phyloP scores from a whole-genome alignment of 2,113 vertebrate species.

The Crotophaga sulcirostris region DNA sequence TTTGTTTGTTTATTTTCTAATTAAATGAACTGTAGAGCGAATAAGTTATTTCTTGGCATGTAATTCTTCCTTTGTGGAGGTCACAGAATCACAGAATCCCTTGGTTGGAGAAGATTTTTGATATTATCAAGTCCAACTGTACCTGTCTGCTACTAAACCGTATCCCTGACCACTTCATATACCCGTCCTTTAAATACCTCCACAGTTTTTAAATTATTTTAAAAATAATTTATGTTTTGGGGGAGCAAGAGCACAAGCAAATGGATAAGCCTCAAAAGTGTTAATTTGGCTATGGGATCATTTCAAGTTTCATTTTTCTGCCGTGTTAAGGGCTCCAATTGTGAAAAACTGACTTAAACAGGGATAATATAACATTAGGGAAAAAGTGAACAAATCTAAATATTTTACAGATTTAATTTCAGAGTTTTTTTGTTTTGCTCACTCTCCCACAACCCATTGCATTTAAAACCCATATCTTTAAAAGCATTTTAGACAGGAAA shows the following conservation, averaged over 20 bases:
- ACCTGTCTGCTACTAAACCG: too few species aligned
- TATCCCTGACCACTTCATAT: too few species aligned
- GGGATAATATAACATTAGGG: background rate
- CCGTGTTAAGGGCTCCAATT: background rate
- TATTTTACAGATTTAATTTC: background rate
- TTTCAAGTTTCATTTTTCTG: background rate
- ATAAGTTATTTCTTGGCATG: background rate
- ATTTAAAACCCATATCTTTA: background rate
- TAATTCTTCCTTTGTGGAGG: background rate
- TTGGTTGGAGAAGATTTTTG: too few species aligned
- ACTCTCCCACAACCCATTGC: background rate
- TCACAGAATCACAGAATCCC: too few species aligned
- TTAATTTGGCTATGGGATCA: background rate
- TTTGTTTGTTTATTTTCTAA: background rate
- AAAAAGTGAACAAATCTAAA: background rate
- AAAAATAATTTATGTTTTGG: background rate
- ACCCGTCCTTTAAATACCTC: too few species aligned
- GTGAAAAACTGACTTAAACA: background rate
- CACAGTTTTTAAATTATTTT: accelerated
- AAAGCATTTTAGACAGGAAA: background rate
- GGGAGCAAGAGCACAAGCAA: background rate
- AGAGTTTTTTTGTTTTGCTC: background rate
- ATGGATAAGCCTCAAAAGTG: background rate
- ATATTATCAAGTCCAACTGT: too few species aligned
- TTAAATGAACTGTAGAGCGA: background rate